Evolutionary conservation across 2,797 vertebrate genomes (phyloP), one percentile per base, ranked within the genome.

Genomic region (Pyrrhura leucotis): DNA sequence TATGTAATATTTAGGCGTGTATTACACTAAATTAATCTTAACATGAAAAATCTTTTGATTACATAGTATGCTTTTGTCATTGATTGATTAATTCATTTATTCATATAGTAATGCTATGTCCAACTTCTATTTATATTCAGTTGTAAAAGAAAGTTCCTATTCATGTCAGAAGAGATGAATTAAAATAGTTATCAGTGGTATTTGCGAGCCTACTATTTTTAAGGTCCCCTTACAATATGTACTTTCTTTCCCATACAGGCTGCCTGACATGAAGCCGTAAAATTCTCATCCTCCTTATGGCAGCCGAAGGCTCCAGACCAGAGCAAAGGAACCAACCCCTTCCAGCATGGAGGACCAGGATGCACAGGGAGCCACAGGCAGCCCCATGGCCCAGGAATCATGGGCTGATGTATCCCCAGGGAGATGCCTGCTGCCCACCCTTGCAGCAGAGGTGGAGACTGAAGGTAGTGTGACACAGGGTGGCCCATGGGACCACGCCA

Each of bases 71-170:
- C 21, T 95, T 97, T 94, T 98, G 97, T 97, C 98, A 98, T 95
- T 98, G 98, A 98, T 98, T 97, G 98, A 98, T 98, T 97, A 97
- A 98, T 97, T 98, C 97, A 97, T 97, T 98, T 97, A 98, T 98
- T 98, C 97, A 96, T 98, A 88, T 94, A 97, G 95, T 96, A 97
- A 97, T 91, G 90, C 72, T 88, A 93, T 82, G 85, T 96, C 97
- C 97, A 84, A 72, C 92, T 96, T 95, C 95, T 98, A 96, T 98
- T 98, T 98, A 96, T 98, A 97, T 97, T 97, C 97, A 94, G 95
- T 91, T 74, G 67, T 84, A 91, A 89, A 74, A 95, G 93, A 96
- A 97, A 96, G 88, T 97, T 96, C 92, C 94, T 92, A 80, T 94
- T 97, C 94, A 39, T 95, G 78, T 91, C 93, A 84, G 78, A 83